A percentile compares a stretch with the other conserved stretches of the same genome.
phyloP scores from a whole-genome alignment of 2,888 invertebrate species.

The Drosophila diplacantha region DNA sequence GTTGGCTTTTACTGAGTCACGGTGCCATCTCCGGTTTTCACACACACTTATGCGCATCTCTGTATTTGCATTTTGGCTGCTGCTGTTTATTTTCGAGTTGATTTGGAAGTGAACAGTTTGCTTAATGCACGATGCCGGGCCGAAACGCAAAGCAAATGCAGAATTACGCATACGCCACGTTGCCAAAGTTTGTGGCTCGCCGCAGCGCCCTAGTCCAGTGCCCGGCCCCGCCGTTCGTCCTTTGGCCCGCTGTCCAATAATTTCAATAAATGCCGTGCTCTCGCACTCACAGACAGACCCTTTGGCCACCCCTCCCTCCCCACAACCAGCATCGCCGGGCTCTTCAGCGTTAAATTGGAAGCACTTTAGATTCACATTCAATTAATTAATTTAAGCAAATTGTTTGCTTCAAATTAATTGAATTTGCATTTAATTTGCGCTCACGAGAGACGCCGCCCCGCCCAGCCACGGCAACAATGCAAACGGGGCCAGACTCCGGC shows the following conservation, averaged over 20 bases:
- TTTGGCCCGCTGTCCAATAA: slow-evolving; percentile 47
- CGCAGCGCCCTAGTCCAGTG: slow-evolving; percentile 32
- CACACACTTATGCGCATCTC: slow-evolving; percentile 10
- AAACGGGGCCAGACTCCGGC: slow-evolving; percentile 14
- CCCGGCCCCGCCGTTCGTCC: neutral
- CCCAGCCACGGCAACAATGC: slow-evolving; percentile 17
- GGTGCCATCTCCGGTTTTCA: slow-evolving; percentile 12
- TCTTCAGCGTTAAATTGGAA: slow-evolving; percentile 64
- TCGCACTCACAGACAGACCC: slow-evolving; percentile 17
- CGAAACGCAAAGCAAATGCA: slow-evolving; percentile 57
- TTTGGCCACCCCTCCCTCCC: slow-evolving; percentile 15
- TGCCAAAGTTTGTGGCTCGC: slow-evolving; percentile 63
- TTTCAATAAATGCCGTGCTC: slow-evolving; percentile 66
- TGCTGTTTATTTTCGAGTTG: slow-evolving; percentile 70
- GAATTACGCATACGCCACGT: slow-evolving; percentile 67
- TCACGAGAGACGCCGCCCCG: slow-evolving; percentile 50
- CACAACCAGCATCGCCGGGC: slow-evolving; percentile 24
- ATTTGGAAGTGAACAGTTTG: slow-evolving; percentile 74
- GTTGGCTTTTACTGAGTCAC: slow-evolving; percentile 1
- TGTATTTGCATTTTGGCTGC: slow-evolving; percentile 54
- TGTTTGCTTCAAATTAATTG: slow-evolving; percentile 76
- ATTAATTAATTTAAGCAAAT: slow-evolving; percentile 77
- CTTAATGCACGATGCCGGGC: slow-evolving; percentile 58
- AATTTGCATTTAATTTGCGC: slow-evolving; percentile 75
- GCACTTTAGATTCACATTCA: slow-evolving; percentile 74